Conservation (phyloP, 2,888 invertebrate species). For the Epistrophella euchroma region DNA sequence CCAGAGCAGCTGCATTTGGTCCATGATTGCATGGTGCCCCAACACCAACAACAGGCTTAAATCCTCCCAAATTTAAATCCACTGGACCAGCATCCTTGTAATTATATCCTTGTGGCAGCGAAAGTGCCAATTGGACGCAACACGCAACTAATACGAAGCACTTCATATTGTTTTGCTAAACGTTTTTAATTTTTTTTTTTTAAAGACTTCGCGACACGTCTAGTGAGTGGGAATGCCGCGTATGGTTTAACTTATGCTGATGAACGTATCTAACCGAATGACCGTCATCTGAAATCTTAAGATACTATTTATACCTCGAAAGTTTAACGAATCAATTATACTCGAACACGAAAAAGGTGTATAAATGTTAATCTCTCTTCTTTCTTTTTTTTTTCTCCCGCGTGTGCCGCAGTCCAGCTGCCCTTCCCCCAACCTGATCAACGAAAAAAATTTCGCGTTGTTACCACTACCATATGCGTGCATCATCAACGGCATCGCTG, state of each 20-base stretch:
- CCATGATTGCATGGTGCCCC: conserved; percentile 75
- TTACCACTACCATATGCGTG: conserved; percentile 55
- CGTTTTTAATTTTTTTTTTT: neutral
- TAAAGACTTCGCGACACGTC: conserved; percentile 25
- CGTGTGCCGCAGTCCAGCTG: conserved; percentile 16
- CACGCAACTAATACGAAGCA: conserved; percentile 68
- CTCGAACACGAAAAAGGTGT: conserved; percentile 74
- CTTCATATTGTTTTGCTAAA: conserved; percentile 58
- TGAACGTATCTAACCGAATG: conserved; percentile 77
- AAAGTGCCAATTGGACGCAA: conserved; percentile 57
- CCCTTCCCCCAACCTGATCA: neutral
- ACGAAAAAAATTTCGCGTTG: conserved; percentile 65
- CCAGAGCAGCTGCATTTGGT: conserved; percentile 57
- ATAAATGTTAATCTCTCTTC: conserved; percentile 73
- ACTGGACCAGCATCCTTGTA: conserved; percentile 66
- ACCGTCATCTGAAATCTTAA: conserved; percentile 73
- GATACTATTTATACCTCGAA: conserved; percentile 78
- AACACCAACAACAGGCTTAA: conserved; percentile 47
- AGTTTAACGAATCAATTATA: conserved; percentile 73
- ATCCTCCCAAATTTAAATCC: conserved; percentile 57
- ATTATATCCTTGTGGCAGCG: conserved; percentile 76
- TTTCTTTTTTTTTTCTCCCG: conserved; percentile 69
- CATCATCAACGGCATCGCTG: conserved; percentile 27
- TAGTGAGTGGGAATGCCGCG: conserved; percentile 25
- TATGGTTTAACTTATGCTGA: conserved; percentile 53